Evolutionary conservation across 2,797 vertebrate species (phyloP).

Genomic region (Mus minutoides): DNA sequence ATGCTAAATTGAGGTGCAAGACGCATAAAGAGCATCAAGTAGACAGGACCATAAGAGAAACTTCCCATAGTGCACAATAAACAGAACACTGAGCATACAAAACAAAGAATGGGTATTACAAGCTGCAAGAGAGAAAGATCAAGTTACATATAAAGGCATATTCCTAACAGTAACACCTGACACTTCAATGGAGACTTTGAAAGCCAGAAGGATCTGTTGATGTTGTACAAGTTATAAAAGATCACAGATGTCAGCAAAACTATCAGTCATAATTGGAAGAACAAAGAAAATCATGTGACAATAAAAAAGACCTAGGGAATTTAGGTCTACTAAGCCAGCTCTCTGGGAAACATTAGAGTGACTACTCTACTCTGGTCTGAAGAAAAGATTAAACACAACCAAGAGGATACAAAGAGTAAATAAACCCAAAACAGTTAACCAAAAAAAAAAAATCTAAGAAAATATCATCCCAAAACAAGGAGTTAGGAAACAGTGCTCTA

Average conservation of each 20-base stretch:
- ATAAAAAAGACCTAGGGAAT: background rate
- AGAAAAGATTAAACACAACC: background rate
- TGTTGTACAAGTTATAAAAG: background rate
- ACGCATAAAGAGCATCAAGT: background rate
- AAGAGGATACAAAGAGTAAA: background rate
- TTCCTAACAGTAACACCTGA: background rate
- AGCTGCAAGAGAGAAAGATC: background rate
- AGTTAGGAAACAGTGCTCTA: background rate
- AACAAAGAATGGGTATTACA: background rate
- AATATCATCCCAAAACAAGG: background rate
- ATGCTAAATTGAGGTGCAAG: background rate
- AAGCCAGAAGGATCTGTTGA: background rate
- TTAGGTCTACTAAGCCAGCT: background rate
- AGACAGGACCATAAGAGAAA: background rate
- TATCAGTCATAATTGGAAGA: background rate
- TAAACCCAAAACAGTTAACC: background rate
- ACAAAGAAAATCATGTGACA: background rate
- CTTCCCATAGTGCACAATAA: background rate
- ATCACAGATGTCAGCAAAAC: background rate
- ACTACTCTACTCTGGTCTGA: background rate
- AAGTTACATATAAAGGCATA: background rate
- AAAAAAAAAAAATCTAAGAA: background rate
- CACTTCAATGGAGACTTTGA: background rate
- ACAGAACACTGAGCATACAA: background rate
- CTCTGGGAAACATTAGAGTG: background rate